Base-by-base conservation (phyloP, 2,888 invertebrate species). In the Mythimna impura region DNA sequence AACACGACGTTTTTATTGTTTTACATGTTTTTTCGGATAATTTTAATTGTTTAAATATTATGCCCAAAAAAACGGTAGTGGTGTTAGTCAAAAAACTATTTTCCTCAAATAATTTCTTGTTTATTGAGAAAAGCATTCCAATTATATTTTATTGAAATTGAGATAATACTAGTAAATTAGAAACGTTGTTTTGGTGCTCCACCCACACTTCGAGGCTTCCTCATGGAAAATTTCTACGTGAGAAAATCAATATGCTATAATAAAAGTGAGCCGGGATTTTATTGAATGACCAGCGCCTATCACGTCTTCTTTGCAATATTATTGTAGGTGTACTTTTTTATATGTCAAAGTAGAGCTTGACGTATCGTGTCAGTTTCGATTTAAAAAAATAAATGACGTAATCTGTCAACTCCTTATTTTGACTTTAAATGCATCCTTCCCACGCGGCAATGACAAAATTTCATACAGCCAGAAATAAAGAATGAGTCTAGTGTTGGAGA, bases 191-290 rank as follows among this genome's bases (percentile, higher is more conserved):
- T 58, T 30, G 12, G 61, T 43, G 57, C 74, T 65, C 70, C 79
- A 70, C 79, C 79, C 82, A 74, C 61, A 3, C 14, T 65, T 40
- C 61, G 65, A 66, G 79, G 61, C 74, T 10, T 22, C 30, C 54
- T 43, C 55, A 47, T 63, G 83, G 83, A 82, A 80, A 77, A 55
- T 69, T 76, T 69, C 69, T 25, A 55, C 55, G 66, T 69, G 58
- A 64, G 71, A 82, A 85, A 78, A 82, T 80, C 78, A 82, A 82
- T 83, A 82, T 43, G 70, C 61, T 57, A 43, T 68, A 66, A 77
- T 63, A 68, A 65, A 83, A 72, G 22, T 12, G 47, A 71, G 50
- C 54, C 57, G 20, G 61, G 57, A 58, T 66, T 82, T 80, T 66
- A 80, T 82, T 67, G 63, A 43, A 12, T 40, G 20, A 34, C 47